Conservation (phyloP, 2,797 vertebrate genomes). For the Leuciscus waleckii region DNA sequence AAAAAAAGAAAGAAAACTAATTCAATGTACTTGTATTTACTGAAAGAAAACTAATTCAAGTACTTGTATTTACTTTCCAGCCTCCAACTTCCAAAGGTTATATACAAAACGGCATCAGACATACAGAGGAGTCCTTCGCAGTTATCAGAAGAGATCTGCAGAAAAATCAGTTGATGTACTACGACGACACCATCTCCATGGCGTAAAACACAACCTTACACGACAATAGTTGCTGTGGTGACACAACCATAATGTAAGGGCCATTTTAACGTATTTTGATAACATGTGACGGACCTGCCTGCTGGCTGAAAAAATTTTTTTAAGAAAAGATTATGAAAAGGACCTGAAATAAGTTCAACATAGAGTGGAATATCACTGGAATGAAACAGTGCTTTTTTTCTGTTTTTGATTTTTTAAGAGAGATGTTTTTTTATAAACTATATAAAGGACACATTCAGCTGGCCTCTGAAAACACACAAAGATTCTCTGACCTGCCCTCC, state of each 20-base stretch:
- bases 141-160: slow-evolving; percentile 80
- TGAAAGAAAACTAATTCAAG: neutral
- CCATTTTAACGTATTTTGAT: slow-evolving; percentile 64
- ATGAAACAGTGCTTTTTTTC: slow-evolving; percentile 66
- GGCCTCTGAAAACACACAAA: slow-evolving; percentile 74
- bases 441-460: slow-evolving; percentile 72
- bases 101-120: slow-evolving; percentile 87
- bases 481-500: slow-evolving; percentile 42
- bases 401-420: slow-evolving; percentile 33
- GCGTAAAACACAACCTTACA: slow-evolving; percentile 80
- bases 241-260: slow-evolving; percentile 64
- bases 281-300: slow-evolving; percentile 50
- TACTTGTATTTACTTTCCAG: slow-evolving; percentile 75
- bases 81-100: slow-evolving; percentile 91
- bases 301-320: no score
- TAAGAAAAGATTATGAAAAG: slow-evolving; percentile 60
- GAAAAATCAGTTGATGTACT: slow-evolving; percentile 71
- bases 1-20: neutral
- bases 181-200: slow-evolving; percentile 84
- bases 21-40: slow-evolving; percentile 32
- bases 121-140: slow-evolving; percentile 81
- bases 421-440: slow-evolving; percentile 58
- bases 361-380: slow-evolving; percentile 65
- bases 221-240: slow-evolving; percentile 79
- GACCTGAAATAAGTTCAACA: slow-evolving; percentile 66